Base-by-base conservation (phyloP, 2,888 invertebrate species). In the Ophioninae sp. region DNA sequence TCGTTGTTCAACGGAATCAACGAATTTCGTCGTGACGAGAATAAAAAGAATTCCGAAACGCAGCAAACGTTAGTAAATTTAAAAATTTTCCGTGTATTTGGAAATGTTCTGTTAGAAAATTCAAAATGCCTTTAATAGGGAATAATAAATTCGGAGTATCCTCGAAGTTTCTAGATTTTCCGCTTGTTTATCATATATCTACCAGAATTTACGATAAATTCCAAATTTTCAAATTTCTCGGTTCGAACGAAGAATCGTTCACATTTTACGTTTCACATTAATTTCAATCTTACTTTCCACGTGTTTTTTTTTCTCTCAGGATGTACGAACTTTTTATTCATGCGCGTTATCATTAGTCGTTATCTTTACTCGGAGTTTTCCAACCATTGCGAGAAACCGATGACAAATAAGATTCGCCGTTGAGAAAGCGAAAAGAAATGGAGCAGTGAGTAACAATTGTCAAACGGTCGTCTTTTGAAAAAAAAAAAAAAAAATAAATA, bases 311-410 rank as follows among this genome's bases (percentile, higher is more conserved):
- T 65, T 39, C 62, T 74, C 44, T 37, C 39, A 8, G 21, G 20
- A 41, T 59, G 57, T 57, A 72, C 57, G 50, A 57, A 56, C 69
- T 50, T n/a, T 56, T 70, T 68, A 70, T 70, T 57, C 30, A 70
- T 57, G 69, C 56, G 30, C 57, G 30, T 56, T 70, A 56, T 70
- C 56, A 56, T 70, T 37, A 56, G 37, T 56, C 56, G 56, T 70
- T 70, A 70, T 70, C 69, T 70, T 8, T 8, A 10, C 37, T 23
- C 37, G 37, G 37, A 37, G 23, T n/a, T 50, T 70, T 70, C 37
- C 30, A 57, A 70, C 30, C 50, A 30, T 70, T 70, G 69, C 69
- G 69, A 70, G 69, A 37, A 70, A 37, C 57, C 56, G 69, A 57
- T 56, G 50, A 70, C 69, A 30, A 56, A 13, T n/a, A 20, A 7